These are phyloP conservation scores for Mesocricetus auratus DNA, from an alignment of 2,113 vertebrate genomes.

Conservation along the genomic window DNA sequence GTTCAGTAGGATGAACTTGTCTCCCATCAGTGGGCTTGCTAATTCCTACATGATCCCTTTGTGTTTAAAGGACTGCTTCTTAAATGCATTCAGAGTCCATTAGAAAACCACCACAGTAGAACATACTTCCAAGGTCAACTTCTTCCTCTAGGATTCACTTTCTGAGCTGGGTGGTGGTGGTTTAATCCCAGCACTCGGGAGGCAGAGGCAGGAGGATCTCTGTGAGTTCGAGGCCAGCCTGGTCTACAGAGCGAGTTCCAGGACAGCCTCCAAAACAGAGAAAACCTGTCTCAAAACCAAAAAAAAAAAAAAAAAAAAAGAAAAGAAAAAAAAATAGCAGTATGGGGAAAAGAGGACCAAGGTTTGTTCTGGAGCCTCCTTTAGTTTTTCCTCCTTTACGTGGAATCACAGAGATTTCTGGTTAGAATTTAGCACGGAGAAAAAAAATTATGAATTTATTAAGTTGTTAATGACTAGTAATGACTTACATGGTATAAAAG, in stretches of 20 bases:
- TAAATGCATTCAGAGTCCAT: conserved; percentile 13
- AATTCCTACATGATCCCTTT: background rate
- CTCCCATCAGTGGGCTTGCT: background rate
- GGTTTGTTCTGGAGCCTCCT: conserved; percentile 6
- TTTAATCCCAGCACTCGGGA: too few species aligned
- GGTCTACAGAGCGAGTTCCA: too few species aligned
- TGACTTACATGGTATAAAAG: background rate
- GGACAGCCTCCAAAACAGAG: too few species aligned
- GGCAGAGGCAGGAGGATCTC: too few species aligned
- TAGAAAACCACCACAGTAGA: background rate
- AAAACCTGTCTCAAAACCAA: too few species aligned
- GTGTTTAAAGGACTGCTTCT: background rate
- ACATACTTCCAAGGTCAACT: background rate
- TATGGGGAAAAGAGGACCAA: background rate
- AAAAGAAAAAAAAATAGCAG: background rate
- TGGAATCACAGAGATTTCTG: background rate
- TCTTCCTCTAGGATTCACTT: conserved; percentile 30
- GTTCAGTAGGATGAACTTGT: background rate
- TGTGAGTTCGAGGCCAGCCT: too few species aligned
- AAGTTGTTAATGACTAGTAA: background rate
- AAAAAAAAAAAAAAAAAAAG: background rate
- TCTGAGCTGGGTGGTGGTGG: background rate
- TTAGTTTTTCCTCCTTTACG: conserved; percentile 32
- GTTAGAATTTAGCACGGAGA: background rate
- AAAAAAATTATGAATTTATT: conserved; percentile 46